phyloP scores from a whole-genome alignment of 2,888 invertebrate genomes.

The Drosophila niveifrons region DNA sequence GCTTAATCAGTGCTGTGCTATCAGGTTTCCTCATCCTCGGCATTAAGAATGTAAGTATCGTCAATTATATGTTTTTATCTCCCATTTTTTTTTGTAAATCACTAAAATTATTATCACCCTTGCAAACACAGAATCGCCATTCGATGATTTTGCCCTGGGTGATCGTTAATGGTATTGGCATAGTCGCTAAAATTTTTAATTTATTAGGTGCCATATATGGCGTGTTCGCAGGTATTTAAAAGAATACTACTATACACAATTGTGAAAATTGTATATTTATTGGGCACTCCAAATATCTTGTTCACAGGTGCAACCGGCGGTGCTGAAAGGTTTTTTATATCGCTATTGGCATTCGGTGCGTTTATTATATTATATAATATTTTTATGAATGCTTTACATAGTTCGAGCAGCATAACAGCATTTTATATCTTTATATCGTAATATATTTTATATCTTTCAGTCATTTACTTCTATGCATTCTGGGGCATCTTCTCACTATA shows the following conservation, averaged over 20 bases:
- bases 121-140: not conserved
- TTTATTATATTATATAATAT: not conserved
- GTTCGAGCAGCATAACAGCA: not conserved
- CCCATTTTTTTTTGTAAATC: too few relatives aligned
- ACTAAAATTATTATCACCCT: not conserved
- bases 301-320: too few relatives aligned
- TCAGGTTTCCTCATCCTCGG: conserved; percentile 2
- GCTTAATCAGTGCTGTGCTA: not conserved
- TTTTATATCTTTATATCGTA: not conserved
- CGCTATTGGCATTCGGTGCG: not conserved
- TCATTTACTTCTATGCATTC: conserved; percentile 61
- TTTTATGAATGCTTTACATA: not conserved
- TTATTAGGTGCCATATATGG: not conserved
- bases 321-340: not conserved
- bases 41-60: conserved; percentile 1
- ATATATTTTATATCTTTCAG: conserved; percentile 54
- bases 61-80: not conserved
- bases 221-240: too few relatives aligned
- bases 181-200: not conserved
- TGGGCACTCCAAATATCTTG: too few relatives aligned
- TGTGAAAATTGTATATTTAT: too few relatives aligned
- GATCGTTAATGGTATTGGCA: not conserved
- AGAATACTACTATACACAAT: too few relatives aligned
- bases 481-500: conserved; percentile 75
- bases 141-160: not conserved